Percentiles rank a stretch among this genome's conserved stretches.
phyloP scores from a whole-genome alignment of 2,797 vertebrate genomes.

The Neostethus bicornis region DNA sequence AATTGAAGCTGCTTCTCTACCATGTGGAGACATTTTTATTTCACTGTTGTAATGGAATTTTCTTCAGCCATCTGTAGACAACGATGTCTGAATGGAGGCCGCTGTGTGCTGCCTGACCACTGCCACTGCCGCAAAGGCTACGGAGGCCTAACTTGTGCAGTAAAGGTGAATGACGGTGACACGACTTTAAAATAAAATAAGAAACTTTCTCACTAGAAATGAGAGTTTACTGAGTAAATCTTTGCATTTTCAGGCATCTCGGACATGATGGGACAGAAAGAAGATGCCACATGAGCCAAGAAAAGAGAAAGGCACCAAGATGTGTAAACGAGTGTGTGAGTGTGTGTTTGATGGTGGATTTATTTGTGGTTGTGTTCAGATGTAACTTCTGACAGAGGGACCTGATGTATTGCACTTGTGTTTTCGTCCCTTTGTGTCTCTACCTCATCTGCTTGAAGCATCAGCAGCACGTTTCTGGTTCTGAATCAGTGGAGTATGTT shows the following conservation, averaged over 20 bases:
- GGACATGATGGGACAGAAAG: conserved; percentile 45
- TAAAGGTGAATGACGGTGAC: conserved; percentile 69
- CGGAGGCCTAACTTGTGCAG: conserved; percentile 81
- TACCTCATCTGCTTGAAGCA: conserved; percentile 59
- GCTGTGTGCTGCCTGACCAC: conserved; percentile 83
- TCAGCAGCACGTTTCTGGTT: conserved; percentile 6
- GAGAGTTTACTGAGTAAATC: background rate
- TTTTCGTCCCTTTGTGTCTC: conserved; percentile 48
- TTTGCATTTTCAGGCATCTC: conserved; percentile 56
- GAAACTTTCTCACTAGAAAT: background rate
- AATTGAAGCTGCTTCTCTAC: background rate
- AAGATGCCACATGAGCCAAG: conserved; percentile 21
- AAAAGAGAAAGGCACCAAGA: conserved; percentile 4
- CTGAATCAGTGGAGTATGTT: background rate
- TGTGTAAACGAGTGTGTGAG: conserved; percentile 1
- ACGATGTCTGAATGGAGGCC: conserved; percentile 87
- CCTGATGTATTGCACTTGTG: conserved; percentile 63
- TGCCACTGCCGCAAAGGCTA: conserved; percentile 86
- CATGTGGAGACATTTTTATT: background rate
- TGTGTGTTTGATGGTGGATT: background rate
- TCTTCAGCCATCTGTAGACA: conserved; percentile 84
- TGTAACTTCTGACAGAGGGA: conserved; percentile 34
- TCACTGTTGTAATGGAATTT: background rate
- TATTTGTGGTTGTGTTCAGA: conserved; percentile 23
- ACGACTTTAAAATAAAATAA: background rate